phyloP scores from a whole-genome alignment of 1,140 invertebrate genomes.

The Heliconius nattereri region DNA sequence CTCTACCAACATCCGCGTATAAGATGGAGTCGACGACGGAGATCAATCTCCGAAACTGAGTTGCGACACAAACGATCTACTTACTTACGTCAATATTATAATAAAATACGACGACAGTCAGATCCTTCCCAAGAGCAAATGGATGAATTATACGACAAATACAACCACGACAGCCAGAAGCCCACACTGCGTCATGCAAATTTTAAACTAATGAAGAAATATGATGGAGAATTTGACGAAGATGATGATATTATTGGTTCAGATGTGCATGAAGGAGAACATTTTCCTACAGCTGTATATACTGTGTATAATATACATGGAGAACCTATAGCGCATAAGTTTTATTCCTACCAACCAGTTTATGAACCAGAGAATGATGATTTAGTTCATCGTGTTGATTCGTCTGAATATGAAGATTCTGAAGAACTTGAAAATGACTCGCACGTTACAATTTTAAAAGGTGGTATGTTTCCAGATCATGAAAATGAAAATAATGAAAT shows the following conservation, averaged over 20 bases:
- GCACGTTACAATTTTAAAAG: conserved; percentile 67
- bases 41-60: conserved; percentile 81
- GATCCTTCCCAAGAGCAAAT: conserved; percentile 60
- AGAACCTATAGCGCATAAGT: conserved; percentile 72
- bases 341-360: conserved; percentile 76
- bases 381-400: conserved; percentile 55
- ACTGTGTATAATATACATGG: conserved; percentile 76
- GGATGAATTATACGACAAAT: conserved; percentile 71
- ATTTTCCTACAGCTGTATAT: conserved; percentile 73
- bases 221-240: conserved; percentile 62
- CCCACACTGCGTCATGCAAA: conserved; percentile 73
- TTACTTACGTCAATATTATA: conserved; percentile 78
- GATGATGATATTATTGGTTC: conserved; percentile 54
- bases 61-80: conserved; percentile 78
- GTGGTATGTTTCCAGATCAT: conserved; percentile 66
- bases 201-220: conserved; percentile 75
- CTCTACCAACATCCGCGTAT: conserved; percentile 92
- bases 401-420: conserved; percentile 58
- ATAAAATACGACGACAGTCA: conserved; percentile 61
- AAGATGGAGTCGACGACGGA: conserved; percentile 87
- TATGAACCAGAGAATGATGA: conserved; percentile 74
- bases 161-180: conserved; percentile 67
- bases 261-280: conserved; percentile 53
- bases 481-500: conserved; percentile 47
- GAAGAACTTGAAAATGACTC: conserved; percentile 58